Evolutionary conservation across 2,113 vertebrate species (phyloP).

Genomic region (Oxyruncus cristatus): DNA sequence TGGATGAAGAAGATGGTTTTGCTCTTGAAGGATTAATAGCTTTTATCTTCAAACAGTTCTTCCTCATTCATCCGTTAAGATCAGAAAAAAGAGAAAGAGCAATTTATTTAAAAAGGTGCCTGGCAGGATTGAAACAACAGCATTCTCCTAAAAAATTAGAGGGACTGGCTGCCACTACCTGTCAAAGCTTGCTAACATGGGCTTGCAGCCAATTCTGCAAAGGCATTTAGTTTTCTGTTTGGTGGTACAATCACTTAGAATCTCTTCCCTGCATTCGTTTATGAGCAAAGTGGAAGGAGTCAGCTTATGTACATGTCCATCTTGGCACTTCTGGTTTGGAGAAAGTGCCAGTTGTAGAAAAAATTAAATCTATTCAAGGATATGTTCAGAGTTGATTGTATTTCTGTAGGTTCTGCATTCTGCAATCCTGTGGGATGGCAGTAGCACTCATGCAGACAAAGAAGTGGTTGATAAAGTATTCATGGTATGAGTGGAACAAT

Average conservation of each 20-base stretch:
- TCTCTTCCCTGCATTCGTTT: neutral
- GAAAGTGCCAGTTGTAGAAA: neutral
- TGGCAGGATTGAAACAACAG: neutral
- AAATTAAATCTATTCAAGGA: neutral
- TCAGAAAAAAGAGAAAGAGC: neutral
- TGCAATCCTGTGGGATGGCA: neutral
- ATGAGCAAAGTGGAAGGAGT: neutral
- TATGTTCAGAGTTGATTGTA: neutral
- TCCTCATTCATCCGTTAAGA: neutral
- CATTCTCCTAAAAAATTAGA: neutral
- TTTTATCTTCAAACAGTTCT: neutral
- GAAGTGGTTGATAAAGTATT: neutral
- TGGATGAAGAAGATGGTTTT: neutral
- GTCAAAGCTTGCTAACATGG: neutral
- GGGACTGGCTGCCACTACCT: neutral
- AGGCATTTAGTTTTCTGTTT: neutral
- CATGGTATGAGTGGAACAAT: neutral
- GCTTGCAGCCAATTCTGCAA: neutral
- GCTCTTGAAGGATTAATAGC: neutral
- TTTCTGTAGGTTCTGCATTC: neutral
- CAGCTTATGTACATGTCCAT: neutral
- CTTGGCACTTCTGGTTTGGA: neutral
- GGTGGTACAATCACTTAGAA: neutral
- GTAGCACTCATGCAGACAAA: neutral
- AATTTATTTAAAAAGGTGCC: neutral